Percentiles rank a stretch among this genome's conserved stretches.
These are phyloP conservation scores for Pristis pectinata DNA, from an alignment of 2,797 vertebrate species.

Conservation along the genomic window DNA sequence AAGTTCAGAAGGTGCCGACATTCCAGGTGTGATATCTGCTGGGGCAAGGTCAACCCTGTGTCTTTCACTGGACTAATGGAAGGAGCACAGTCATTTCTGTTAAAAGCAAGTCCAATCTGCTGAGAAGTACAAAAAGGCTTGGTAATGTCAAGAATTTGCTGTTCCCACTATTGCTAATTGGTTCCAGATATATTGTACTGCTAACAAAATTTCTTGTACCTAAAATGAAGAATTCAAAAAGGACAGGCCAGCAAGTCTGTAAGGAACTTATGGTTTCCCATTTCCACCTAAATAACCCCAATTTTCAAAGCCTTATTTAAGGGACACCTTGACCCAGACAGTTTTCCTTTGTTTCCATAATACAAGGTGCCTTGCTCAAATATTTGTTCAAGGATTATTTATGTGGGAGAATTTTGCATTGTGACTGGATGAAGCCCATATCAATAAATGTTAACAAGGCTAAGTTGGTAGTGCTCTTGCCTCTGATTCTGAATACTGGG, in stretches of 20 bases:
- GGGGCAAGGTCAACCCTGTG: neutral
- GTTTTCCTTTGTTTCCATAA: neutral
- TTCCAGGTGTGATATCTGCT: neutral
- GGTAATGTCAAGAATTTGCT: neutral
- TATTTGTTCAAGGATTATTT: neutral
- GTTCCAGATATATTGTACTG: neutral
- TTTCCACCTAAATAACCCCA: neutral
- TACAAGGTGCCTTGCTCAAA: neutral
- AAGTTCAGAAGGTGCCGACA: neutral
- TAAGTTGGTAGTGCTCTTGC: neutral
- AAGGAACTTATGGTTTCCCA: neutral
- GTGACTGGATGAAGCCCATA: neutral
- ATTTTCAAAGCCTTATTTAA: neutral
- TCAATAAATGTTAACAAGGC: neutral
- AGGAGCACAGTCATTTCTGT: neutral
- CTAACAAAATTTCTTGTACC: neutral
- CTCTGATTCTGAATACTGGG: neutral
- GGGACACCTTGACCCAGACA: neutral
- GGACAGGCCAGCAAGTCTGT: neutral
- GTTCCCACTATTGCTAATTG: neutral
- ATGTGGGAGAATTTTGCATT: neutral
- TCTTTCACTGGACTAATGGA: neutral
- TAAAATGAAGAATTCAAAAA: neutral
- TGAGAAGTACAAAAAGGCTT: neutral
- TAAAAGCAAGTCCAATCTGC: neutral